phyloP scores from a whole-genome alignment of 2,113 vertebrate genomes.

The Dasyornis broadbenti region DNA sequence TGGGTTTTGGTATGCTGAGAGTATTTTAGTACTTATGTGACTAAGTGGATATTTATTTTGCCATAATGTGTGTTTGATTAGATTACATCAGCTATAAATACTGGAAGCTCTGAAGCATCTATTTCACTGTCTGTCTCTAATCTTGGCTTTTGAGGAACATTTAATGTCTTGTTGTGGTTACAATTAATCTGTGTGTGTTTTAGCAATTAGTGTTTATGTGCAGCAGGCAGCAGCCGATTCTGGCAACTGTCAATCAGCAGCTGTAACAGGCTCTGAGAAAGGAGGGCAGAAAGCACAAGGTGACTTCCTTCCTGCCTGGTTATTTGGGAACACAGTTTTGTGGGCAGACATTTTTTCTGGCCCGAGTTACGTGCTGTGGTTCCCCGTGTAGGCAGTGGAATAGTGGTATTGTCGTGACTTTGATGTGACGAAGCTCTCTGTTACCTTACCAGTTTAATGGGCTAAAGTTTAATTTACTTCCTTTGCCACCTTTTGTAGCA shows the following conservation, averaged over 20 bases:
- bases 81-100: slow-evolving; percentile 43
- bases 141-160: slow-evolving; percentile 49
- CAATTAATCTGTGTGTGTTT: slow-evolving; percentile 46
- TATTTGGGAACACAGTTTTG: not conserved
- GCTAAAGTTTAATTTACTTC: not conserved
- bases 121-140: not conserved
- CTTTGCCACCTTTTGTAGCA: not conserved
- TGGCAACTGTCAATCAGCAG: slow-evolving; percentile 38
- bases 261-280: not conserved
- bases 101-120: not conserved
- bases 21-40: not conserved
- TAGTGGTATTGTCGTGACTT: accelerated
- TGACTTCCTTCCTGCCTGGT: not conserved
- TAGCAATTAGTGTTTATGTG: slow-evolving; percentile 35
- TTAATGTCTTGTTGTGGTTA: slow-evolving; percentile 37
- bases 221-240: not conserved
- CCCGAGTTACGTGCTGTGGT: not conserved
- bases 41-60: slow-evolving; percentile 49
- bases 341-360: not conserved
- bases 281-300: not conserved
- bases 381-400: accelerated
- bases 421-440: not conserved
- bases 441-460: not conserved
- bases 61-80: slow-evolving; percentile 44
- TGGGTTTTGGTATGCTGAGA: not conserved